A percentile compares a stretch with the other conserved stretches of the same genome.
Conservation (phyloP, 2,797 vertebrate species). For the Stomatorhinus walkeri region DNA sequence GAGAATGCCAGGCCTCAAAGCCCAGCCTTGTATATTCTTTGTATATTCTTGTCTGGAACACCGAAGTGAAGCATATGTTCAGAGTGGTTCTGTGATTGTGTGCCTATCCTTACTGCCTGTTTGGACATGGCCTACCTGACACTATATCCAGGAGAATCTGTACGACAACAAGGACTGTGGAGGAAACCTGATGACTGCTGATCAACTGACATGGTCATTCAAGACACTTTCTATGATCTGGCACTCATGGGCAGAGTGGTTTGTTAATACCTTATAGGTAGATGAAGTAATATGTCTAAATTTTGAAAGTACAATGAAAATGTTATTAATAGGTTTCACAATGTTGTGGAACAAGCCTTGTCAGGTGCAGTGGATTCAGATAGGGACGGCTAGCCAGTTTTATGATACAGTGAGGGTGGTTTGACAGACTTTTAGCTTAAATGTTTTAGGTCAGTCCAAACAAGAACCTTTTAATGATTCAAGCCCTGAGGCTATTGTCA, state of each 20-base stretch:
- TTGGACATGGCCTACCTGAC: neutral
- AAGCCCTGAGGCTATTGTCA: too few species aligned
- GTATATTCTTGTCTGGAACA: neutral
- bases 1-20: neutral
- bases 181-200: neutral
- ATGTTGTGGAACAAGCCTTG: neutral
- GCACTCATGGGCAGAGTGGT: too few species aligned
- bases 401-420: neutral
- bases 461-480: too few species aligned
- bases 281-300: too few species aligned
- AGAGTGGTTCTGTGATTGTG: too few species aligned
- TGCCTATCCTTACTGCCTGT: neutral
- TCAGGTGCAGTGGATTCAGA: neutral
- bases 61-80: neutral
- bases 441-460: too few species aligned
- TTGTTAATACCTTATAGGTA: too few species aligned
- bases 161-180: neutral
- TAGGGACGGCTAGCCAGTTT: neutral
- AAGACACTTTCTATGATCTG: too few species aligned
- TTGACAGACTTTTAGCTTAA: neutral
- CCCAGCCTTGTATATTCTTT: neutral
- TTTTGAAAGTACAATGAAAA: neutral
- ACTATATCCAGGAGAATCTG: neutral
- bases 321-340: neutral
- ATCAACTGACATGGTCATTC: too few species aligned